Conservation (phyloP, 1,140 invertebrate genomes). For the Drosophila kurseongensis region DNA sequence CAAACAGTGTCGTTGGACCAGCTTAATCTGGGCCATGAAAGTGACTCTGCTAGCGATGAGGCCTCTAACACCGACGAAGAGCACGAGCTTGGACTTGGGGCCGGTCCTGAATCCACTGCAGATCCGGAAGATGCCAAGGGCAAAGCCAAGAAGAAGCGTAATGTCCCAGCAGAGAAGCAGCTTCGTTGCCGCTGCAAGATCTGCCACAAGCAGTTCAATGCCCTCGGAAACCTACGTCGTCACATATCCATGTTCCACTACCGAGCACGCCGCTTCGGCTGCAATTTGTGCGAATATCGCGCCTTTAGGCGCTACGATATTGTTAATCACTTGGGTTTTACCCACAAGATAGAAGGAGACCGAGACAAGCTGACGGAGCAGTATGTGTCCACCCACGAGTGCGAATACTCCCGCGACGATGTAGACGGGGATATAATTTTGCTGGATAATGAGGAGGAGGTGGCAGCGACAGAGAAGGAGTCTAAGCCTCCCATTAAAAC, state of each 20-base stretch:
- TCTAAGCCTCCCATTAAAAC: constrained; percentile 48
- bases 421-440: constrained; percentile 76
- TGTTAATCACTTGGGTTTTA: constrained; percentile 86
- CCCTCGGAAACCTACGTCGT: constrained; percentile 85
- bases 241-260: constrained; percentile 86
- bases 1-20: constrained; percentile 73
- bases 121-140: constrained; percentile 42
- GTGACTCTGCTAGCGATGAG: constrained; percentile 54
- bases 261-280: constrained; percentile 86
- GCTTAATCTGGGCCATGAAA: constrained; percentile 52
- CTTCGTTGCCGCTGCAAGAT: constrained; percentile 79
- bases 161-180: constrained; percentile 67
- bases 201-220: constrained; percentile 83
- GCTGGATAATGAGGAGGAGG: constrained; percentile 48
- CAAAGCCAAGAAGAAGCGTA: constrained; percentile 69
- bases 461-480: constrained; percentile 5
- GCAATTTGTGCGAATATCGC: constrained; percentile 87
- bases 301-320: constrained; percentile 86
- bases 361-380: constrained; percentile 67
- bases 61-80: constrained; percentile 45
- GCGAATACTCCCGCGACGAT: constrained; percentile 77
- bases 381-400: constrained; percentile 75
- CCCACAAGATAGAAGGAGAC: constrained; percentile 83
- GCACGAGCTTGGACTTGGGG: constrained; percentile 1
- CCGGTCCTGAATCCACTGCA: constrained; percentile 15